These are phyloP conservation scores for Thymelicus acteon DNA, from an alignment of 2,888 invertebrate genomes.

Conservation along the genomic window DNA sequence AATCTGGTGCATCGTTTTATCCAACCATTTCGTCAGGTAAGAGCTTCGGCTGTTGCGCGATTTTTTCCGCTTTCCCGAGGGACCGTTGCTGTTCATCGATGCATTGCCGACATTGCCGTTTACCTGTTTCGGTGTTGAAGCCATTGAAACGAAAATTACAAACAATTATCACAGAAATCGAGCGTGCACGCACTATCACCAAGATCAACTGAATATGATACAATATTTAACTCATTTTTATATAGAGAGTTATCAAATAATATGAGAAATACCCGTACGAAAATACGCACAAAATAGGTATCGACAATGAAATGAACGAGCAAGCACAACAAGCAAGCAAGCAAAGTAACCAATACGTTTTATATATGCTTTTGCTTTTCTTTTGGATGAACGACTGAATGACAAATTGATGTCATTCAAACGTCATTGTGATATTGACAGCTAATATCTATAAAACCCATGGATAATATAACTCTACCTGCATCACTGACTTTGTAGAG, in stretches of 20 bases:
- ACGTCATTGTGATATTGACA: constrained; percentile 9
- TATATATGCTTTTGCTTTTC: constrained; percentile 15
- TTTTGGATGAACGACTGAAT: background rate
- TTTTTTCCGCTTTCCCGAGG: constrained; percentile 80
- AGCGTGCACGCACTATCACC: constrained; percentile 36
- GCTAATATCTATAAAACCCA: no score
- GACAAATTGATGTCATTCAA: constrained; percentile 2
- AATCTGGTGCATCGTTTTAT: constrained; percentile 76
- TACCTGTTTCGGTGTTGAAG: constrained; percentile 77
- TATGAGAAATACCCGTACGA: constrained; percentile 39
- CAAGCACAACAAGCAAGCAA: background rate
- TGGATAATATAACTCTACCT: no score
- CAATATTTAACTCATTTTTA: constrained; percentile 50
- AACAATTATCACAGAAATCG: constrained; percentile 34
- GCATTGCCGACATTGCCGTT: constrained; percentile 70
- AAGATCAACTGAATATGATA: constrained; percentile 36
- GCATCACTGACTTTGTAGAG: no score
- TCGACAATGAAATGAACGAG: constrained; percentile 14
- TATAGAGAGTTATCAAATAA: constrained; percentile 40
- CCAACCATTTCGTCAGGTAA: constrained; percentile 80
- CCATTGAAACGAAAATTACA: constrained; percentile 58
- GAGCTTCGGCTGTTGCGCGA: constrained; percentile 71
- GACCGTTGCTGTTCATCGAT: constrained; percentile 67
- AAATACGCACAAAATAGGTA: constrained; percentile 42
- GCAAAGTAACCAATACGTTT: constrained; percentile 22